Evolutionary conservation across 2,888 invertebrate genomes (phyloP).

Genomic region (Isotomurus palustris): DNA sequence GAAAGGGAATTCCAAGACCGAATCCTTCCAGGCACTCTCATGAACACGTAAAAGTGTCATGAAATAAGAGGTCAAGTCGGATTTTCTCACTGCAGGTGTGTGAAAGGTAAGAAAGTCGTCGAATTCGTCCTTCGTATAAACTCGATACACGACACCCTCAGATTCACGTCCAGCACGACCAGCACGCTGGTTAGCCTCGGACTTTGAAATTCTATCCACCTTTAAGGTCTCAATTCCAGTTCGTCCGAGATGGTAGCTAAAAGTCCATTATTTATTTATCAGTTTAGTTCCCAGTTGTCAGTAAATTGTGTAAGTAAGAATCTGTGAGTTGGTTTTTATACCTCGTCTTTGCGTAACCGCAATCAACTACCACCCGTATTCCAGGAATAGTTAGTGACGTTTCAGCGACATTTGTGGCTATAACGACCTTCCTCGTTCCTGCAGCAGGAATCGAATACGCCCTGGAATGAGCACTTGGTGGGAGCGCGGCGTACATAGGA

Average conservation of each 20-base stretch:
- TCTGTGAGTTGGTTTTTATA: constrained; percentile 49
- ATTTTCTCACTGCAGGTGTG: constrained; percentile 80
- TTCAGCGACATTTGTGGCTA: constrained; percentile 60
- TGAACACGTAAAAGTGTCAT: constrained; percentile 68
- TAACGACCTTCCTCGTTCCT: constrained; percentile 55
- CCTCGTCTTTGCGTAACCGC: constrained; percentile 86
- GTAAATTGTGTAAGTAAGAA: neutral
- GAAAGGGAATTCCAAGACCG: constrained; percentile 74
- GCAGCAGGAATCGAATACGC: constrained; percentile 53
- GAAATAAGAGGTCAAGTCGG: constrained; percentile 66
- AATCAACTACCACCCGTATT: constrained; percentile 84
- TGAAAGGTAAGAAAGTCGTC: constrained; percentile 60
- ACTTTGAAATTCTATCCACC: constrained; percentile 77
- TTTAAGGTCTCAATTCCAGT: constrained; percentile 75
- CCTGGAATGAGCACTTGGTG: constrained; percentile 53
- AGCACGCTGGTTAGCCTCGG: constrained; percentile 88
- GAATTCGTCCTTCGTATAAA: constrained; percentile 75
- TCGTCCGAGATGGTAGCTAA: no score
- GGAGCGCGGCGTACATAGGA: constrained; percentile 57
- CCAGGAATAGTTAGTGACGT: constrained; percentile 63
- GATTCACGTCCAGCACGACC: constrained; percentile 87
- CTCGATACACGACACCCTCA: constrained; percentile 78
- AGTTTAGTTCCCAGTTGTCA: neutral
- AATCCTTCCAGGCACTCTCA: constrained; percentile 75
- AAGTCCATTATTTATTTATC: no score